Evolutionary conservation across 2,888 invertebrate genomes (phyloP), one percentile per base, ranked within the genome.

Genomic region (Spodoptera exigua): DNA sequence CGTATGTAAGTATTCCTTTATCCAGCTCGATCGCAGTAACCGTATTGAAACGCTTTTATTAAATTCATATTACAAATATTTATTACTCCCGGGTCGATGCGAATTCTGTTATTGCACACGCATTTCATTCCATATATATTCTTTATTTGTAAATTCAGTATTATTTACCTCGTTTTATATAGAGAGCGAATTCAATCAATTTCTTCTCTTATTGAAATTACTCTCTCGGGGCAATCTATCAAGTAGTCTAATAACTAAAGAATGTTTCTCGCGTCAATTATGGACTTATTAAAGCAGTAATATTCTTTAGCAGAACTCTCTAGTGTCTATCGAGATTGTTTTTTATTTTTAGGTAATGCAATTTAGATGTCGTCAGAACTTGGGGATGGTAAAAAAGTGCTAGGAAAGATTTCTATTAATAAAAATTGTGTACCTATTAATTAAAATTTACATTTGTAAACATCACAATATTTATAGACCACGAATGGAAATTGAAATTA

Each of bases 1-100:
- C 18, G 52, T 64, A 68, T 64, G 59, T 70, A 46, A 60, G 54
- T 70, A 55, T 18, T 40, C 27, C 27, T 27, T 0, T 27, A 27
- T 27, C 27, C 27, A 27, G 27, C 27, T 27, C 27, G 27, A 27
- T 27, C 27, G 7, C 27, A 27, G 12, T 37, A n/a, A 9, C 7
- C 32, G 37, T 47, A 45, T 41, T 39, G n/a, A 10, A 37, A 9
- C 39, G 39, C 21, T 62, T 51, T 62, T 68, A 68, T 62, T 67
- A 21, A 49, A 40, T 65, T 2, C 45, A 40, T 61, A 35, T 18
- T 5, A 16, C 35, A 39, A 44, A 44, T 57, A 43, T 48, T 39
- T 27, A 39, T n/a, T 35, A 44, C 35, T 57, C 17, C 10, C 14
- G 2, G 35, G 41, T 45, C 39, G 12, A 35, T 39, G 27, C 27